Base-by-base conservation (phyloP, 2,888 invertebrate species). In the Timema cristinae region DNA sequence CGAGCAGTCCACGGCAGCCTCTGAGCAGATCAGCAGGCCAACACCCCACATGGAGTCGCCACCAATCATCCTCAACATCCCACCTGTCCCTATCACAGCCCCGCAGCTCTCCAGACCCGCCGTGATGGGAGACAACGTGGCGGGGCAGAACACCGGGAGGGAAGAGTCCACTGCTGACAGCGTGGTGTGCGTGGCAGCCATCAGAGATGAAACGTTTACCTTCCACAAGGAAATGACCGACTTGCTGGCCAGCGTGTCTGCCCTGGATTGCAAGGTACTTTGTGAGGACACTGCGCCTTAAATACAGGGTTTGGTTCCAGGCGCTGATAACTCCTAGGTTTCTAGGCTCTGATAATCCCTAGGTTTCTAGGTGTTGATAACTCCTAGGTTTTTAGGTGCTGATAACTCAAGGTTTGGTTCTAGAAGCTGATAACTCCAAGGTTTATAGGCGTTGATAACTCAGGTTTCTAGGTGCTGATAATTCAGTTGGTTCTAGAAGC, bases 161-260 rank as follows among this genome's bases (percentile, higher is more conserved):
- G 56, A 15, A 6, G 52, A 59, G 32, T 50, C 51, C 10, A 63
- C 63, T 0, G 11, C 47, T 9, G 32, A 67, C 47, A 67, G 51
- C 52, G 54, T 15, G 77, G 80, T 86, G 47, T 81, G 90, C n/a
- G 86, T 84, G 67, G 85, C 86, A 75, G 87, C 90, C 83, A 86
- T 90, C 0, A 80, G 85, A 16, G 87, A 89, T 73, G 90, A 91
- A 81, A 87, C 90, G 2, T 83, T 85, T 54, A 84, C 86, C 51
- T 90, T 93, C 78, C 88, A 90, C 78, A 82, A 83, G 75, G 91
- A 92, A 77, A 78, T 92, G 47, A 85, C 86, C 74, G 87, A 87
- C 73, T 83, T 91, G 75, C 83, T 86, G 75, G 81, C 84, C 13
- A 86, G 87, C 72, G 86, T 87, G 0, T 81, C 81, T 32, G 82